A percentile compares a stretch with the other conserved stretches of the same genome.
phyloP scores from a whole-genome alignment of 1,140 invertebrate genomes.

The Aricia agestis region DNA sequence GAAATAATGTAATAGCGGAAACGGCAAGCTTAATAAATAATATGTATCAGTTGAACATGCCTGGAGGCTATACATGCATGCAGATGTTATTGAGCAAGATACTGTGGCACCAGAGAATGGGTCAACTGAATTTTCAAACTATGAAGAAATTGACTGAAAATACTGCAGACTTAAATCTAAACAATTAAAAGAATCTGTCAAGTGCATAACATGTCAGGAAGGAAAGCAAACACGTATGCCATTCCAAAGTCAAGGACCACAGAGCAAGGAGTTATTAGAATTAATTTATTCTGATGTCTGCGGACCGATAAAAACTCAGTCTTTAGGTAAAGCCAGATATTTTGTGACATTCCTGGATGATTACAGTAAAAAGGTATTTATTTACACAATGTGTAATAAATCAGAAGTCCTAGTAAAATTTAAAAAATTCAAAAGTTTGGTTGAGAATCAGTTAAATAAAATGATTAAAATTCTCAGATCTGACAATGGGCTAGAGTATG shows the following conservation, averaged over 20 bases:
- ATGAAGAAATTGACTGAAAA: background rate
- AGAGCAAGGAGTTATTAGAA: too few species aligned
- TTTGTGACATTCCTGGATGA: conserved; percentile 67
- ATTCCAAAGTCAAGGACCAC: too few species aligned
- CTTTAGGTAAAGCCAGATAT: conserved; percentile 48
- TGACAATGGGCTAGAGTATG: conserved; percentile 54
- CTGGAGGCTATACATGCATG: conserved; percentile 16
- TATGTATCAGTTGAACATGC: conserved; percentile 17
- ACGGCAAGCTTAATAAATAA: conserved; percentile 28
- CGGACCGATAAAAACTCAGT: conserved; percentile 56
- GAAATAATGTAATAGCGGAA: conserved; percentile 28
- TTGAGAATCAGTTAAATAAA: conserved; percentile 42
- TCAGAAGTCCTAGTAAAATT: conserved; percentile 45
- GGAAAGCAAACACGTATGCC: too few species aligned
- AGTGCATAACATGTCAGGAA: too few species aligned
- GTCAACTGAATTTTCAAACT: background rate
- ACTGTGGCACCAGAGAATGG: background rate
- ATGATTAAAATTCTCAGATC: conserved; percentile 42
- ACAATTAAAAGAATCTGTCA: too few species aligned
- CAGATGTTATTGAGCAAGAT: conserved; percentile 5
- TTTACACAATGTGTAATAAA: conserved; percentile 59
- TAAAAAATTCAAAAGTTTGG: conserved; percentile 38
- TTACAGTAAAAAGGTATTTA: conserved; percentile 46
- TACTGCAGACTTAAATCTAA: too few species aligned
- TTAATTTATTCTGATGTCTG: too few species aligned